Evolutionary conservation across 2,797 vertebrate species (phyloP), one percentile per base, ranked within the genome.

Genomic region (Microcaecilia unicolor): DNA sequence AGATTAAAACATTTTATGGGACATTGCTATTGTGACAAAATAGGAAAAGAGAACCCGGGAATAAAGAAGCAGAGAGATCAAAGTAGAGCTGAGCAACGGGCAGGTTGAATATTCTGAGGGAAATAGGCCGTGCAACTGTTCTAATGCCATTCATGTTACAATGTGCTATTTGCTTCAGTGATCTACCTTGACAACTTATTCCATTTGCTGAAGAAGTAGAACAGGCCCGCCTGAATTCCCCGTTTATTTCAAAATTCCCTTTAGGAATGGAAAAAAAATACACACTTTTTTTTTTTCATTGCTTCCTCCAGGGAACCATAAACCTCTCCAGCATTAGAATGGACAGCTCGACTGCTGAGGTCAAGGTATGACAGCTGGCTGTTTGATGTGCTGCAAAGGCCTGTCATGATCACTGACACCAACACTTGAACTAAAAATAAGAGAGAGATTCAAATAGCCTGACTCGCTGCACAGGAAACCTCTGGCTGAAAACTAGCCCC

Each of bases 201-300:
- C 33, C 9, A 11, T 39, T 8, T 33, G 10, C 48, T 48, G 44
- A 6, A 32, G 23, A 31, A 38, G 15, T 34, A 26, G 38, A 42
- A 37, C 6, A 5, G 21, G 43, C 52, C 21, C 51, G 10, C 23
- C 18, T 43, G 33, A 53, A 7, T 15, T 10, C 11, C 28, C 17
- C 34, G 15, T 39, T 41, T 43, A 18, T 57, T 61, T 48, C 38
- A 48, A 18, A 34, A 34, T 56, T 58, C 31, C 27, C 39, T 40
- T 27, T 55, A 49, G 8, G 34, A 48, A 55, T 58, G 58, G 44
- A 46, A 55, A 67, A 67, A 61, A 72, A 62, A 50, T 55, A 51
- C 50, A 48, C 48, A 51, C 49, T 34, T 48, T 52, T 62, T 62
- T 3, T 28, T 41, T 34, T 22, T 34, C 35, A 10, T 27, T 38